Conservation (phyloP, 2,888 invertebrate genomes). For the Latrodectus elegans region DNA sequence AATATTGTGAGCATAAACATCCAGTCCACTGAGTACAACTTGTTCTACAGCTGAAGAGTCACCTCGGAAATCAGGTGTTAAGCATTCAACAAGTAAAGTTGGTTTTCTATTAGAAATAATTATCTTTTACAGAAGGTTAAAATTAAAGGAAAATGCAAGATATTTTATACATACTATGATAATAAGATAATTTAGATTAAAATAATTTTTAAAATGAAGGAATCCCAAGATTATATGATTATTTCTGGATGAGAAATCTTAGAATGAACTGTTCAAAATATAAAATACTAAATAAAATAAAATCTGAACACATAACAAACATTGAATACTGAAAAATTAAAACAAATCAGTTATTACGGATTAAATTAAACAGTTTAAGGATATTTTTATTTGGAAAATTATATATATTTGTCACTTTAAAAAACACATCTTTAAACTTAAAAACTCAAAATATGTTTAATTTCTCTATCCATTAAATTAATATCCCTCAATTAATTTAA, state of each 20-base stretch:
- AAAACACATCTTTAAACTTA: too few relatives aligned
- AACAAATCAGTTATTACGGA: too few relatives aligned
- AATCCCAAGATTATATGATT: neutral
- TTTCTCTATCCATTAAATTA: too few relatives aligned
- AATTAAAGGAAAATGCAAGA: neutral
- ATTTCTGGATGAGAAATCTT: too few relatives aligned
- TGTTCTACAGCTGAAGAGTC: constrained; percentile 83
- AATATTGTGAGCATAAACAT: constrained; percentile 98
- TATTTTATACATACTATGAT: neutral
- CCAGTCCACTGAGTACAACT: constrained; percentile 88
- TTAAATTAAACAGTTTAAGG: too few relatives aligned
- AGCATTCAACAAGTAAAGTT: constrained; percentile 93
- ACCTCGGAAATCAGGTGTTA: constrained; percentile 97
- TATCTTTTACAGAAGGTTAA: constrained; percentile 8
- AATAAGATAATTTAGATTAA: neutral
- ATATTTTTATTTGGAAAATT: too few relatives aligned
- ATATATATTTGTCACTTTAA: too few relatives aligned
- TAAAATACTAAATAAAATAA: neutral
- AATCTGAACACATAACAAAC: neutral
- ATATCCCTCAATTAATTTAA: too few relatives aligned
- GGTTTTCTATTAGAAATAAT: constrained; percentile 79
- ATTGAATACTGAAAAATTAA: too few relatives aligned
- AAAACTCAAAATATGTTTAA: too few relatives aligned
- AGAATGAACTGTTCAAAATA: too few relatives aligned
- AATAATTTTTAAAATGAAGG: neutral